A percentile compares a stretch with the other conserved stretches of the same genome.
phyloP scores from a whole-genome alignment of 2,113 vertebrate species.

The Suricata suricatta region DNA sequence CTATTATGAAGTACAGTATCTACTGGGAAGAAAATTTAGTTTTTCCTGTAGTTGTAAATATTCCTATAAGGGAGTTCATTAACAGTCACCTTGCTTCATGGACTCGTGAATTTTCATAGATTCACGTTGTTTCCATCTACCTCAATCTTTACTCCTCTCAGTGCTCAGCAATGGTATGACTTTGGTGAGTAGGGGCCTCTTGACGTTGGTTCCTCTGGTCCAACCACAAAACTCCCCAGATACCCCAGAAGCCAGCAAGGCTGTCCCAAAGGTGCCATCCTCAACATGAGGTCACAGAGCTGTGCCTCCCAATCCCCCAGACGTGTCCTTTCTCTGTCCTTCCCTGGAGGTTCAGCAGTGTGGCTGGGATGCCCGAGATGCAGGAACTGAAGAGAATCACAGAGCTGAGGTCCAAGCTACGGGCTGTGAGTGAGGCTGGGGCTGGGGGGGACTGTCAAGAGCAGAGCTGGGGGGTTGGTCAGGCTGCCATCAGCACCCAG shows the following conservation, averaged over 20 bases:
- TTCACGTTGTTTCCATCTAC: neutral
- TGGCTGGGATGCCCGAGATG: constrained; percentile 10
- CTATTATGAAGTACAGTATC: neutral
- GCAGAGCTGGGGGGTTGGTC: neutral
- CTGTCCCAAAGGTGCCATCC: neutral
- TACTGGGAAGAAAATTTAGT: neutral
- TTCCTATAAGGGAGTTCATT: neutral
- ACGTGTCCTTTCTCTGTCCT: neutral
- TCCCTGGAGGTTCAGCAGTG: constrained; percentile 59
- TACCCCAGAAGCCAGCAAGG: neutral
- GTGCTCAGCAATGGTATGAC: neutral
- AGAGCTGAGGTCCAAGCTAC: constrained; percentile 83
- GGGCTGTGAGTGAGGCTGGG: constrained; percentile 84
- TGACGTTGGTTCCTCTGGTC: neutral
- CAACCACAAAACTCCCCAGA: neutral
- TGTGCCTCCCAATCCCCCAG: neutral
- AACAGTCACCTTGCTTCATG: neutral
- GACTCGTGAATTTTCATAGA: neutral
- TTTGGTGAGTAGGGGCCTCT: neutral
- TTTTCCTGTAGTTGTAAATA: neutral
- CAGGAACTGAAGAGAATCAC: constrained; percentile 73
- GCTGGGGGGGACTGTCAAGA: rapidly evolving
- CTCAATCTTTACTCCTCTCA: neutral
- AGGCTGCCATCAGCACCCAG: rapidly evolving
- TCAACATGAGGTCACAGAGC: neutral